Evolutionary conservation across 1,140 invertebrate species (phyloP).

Genomic region (Achroia grisella): DNA sequence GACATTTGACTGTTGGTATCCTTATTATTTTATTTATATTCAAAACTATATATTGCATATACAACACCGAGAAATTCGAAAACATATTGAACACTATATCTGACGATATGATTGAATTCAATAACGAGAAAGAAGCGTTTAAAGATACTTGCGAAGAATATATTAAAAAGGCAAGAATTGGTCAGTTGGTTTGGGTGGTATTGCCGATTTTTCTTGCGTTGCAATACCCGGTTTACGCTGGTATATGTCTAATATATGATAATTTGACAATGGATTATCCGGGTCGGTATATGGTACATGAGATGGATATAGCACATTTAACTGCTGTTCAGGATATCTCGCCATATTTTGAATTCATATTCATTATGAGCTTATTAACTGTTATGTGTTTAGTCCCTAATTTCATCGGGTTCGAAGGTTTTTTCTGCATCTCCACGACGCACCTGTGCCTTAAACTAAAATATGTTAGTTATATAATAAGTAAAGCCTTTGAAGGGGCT

Average conservation of each 20-base stretch:
- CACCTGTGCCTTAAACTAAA: constrained; percentile 1
- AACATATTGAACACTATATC: too few relatives aligned
- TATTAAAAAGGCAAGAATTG: neutral
- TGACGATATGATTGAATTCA: too few relatives aligned
- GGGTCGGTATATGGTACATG: neutral
- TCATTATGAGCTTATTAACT: neutral
- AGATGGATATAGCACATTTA: neutral
- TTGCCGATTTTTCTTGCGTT: neutral
- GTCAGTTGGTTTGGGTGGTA: neutral
- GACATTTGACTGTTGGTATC: too few relatives aligned
- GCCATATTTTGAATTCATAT: constrained; percentile 1
- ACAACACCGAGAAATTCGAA: too few relatives aligned
- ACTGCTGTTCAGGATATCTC: neutral
- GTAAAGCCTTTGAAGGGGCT: neutral
- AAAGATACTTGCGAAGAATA: neutral
- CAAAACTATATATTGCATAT: too few relatives aligned
- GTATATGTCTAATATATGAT: neutral
- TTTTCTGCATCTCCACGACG: neutral
- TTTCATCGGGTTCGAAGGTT: neutral
- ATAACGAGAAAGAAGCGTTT: too few relatives aligned
- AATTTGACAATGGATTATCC: neutral
- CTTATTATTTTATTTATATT: too few relatives aligned
- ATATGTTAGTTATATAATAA: neutral
- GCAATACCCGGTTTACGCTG: neutral
- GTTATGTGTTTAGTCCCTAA: neutral